phyloP scores from a whole-genome alignment of 2,888 invertebrate species.

The Nasonia oneida region DNA sequence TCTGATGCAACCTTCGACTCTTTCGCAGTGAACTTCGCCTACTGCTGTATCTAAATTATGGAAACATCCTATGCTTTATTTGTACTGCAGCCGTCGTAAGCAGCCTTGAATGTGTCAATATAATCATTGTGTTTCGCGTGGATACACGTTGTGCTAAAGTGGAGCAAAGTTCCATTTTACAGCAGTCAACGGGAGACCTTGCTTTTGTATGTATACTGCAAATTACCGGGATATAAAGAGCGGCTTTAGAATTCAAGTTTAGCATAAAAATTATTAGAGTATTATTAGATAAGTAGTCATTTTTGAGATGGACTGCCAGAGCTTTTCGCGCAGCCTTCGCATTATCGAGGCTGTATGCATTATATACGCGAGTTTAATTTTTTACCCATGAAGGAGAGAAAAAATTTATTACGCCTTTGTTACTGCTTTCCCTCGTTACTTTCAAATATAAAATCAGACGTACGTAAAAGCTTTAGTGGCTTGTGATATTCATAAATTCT shows the following conservation, averaged over 20 bases:
- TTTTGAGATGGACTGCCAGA: neutral
- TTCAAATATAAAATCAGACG: conserved; percentile 1
- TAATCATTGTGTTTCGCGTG: conserved; percentile 31
- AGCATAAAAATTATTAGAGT: neutral
- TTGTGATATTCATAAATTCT: neutral
- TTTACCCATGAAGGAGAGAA: neutral
- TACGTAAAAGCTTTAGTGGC: neutral
- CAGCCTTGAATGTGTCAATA: conserved; percentile 30
- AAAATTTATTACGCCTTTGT: neutral
- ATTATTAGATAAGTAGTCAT: conserved; percentile 12
- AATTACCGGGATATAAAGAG: neutral
- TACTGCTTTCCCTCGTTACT: neutral
- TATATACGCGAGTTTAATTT: neutral
- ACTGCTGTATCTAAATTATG: neutral
- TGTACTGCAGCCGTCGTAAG: neutral
- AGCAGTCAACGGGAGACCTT: conserved; percentile 31
- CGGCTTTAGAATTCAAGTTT: neutral
- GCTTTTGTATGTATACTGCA: conserved; percentile 2
- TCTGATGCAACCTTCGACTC: neutral
- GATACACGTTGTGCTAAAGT: conserved; percentile 1
- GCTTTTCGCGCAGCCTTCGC: neutral
- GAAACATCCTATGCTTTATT: neutral
- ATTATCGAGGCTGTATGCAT: neutral
- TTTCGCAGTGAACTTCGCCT: neutral
- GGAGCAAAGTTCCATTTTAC: conserved; percentile 34